phyloP scores from a whole-genome alignment of 2,113 vertebrate species.

The Neolamprologus variostigma region DNA sequence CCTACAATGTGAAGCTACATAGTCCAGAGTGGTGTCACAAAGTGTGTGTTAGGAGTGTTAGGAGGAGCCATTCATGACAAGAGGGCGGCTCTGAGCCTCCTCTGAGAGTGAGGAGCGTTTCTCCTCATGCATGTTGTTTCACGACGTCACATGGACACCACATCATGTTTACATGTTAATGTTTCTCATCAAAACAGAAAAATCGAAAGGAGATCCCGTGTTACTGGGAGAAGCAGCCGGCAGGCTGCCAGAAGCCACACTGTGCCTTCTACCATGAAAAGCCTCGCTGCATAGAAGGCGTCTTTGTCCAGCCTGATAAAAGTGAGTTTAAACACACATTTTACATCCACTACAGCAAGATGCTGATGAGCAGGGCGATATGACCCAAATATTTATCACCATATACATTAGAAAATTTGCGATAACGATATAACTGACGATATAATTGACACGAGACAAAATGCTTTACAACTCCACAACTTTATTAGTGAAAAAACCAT shows the following conservation, averaged over 20 bases:
- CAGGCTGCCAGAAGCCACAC: conserved; percentile 90
- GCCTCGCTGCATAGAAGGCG: conserved; percentile 79
- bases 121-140: not conserved
- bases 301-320: conserved; percentile 82
- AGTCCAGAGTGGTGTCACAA: not conserved
- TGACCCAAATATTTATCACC: no score
- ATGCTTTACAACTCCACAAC: no score
- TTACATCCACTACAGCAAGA: not conserved
- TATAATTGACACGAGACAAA: no score
- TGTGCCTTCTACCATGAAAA: conserved; percentile 90
- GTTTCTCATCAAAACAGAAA: conserved; percentile 72
- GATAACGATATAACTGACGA: no score
- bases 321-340: conserved; percentile 58
- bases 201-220: conserved; percentile 89
- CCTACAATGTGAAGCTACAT: not conserved
- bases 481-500: no score
- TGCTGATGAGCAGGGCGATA: no score
- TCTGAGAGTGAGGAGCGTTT: not conserved
- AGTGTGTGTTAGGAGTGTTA: no score
- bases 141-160: not conserved
- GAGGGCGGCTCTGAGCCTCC: not conserved
- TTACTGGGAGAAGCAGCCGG: conserved; percentile 92
- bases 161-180: not conserved
- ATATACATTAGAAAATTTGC: no score
- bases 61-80: not conserved